A percentile compares a stretch with the other conserved stretches of the same genome.
Evolutionary conservation across 2,888 invertebrate genomes (phyloP).

Genomic region (Cantharis rufa): DNA sequence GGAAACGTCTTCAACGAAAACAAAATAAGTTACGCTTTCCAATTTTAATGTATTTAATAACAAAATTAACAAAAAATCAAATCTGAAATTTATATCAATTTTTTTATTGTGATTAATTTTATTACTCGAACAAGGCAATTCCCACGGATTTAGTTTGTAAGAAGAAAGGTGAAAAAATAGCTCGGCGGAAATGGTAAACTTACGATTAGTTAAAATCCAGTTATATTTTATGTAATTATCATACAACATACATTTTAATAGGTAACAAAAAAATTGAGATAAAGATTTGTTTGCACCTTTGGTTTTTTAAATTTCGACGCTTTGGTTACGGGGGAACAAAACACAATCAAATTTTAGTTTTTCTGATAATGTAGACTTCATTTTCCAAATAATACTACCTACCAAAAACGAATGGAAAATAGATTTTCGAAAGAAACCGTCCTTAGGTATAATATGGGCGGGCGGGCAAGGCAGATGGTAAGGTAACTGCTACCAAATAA

Average conservation of each 20-base stretch:
- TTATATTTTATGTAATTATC: slow-evolving; percentile 2
- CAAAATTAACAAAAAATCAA: slow-evolving; percentile 9
- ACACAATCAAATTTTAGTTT: too few relatives aligned
- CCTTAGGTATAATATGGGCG: neutral
- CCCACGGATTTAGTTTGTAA: slow-evolving; percentile 50
- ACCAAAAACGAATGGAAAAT: too few relatives aligned
- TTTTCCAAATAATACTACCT: too few relatives aligned
- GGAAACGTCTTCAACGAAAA: slow-evolving; percentile 45
- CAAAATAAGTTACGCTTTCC: slow-evolving; percentile 49
- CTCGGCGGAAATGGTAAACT: slow-evolving; percentile 50
- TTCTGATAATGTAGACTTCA: too few relatives aligned
- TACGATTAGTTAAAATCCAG: slow-evolving; percentile 31
- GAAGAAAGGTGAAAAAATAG: slow-evolving; percentile 51
- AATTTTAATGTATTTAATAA: slow-evolving; percentile 43
- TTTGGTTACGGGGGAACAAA: neutral
- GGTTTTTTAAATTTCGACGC: neutral
- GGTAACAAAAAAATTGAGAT: neutral
- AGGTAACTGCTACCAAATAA: slow-evolving; percentile 13
- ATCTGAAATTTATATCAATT: slow-evolving; percentile 28
- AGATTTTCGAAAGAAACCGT: too few relatives aligned
- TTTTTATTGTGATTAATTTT: slow-evolving; percentile 46
- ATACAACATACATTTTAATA: slow-evolving; percentile 11
- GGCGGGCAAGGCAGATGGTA: slow-evolving; percentile 28
- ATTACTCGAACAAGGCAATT: slow-evolving; percentile 52
- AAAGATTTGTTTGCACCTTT: neutral